Evolutionary conservation across 2,113 vertebrate genomes (phyloP).

Genomic region (Chiloscyllium plagiosum): DNA sequence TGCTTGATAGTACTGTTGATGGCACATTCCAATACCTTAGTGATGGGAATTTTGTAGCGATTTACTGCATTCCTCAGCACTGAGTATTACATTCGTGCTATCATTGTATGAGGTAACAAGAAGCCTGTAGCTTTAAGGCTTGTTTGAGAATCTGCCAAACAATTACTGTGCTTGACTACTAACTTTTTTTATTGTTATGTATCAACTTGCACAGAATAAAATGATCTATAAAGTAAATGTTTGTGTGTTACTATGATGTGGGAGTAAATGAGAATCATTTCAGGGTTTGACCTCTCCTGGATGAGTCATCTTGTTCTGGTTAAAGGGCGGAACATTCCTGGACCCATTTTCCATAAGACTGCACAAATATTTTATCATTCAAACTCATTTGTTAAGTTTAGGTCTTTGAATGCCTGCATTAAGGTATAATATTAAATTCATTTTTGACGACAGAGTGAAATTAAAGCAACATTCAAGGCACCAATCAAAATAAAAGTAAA

Average conservation of each 20-base stretch:
- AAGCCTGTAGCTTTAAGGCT: not conserved
- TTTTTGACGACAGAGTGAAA: not conserved
- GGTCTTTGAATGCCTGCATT: not conserved
- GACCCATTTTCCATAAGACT: not conserved
- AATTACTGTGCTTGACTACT: not conserved
- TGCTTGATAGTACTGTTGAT: too few species aligned
- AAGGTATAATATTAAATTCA: not conserved
- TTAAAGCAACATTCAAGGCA: not conserved
- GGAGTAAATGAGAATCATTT: not conserved
- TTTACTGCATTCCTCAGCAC: not conserved
- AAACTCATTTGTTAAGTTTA: not conserved
- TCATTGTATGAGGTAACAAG: not conserved
- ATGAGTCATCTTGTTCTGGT: not conserved
- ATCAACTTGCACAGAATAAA: not conserved
- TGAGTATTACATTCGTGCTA: not conserved
- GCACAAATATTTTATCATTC: not conserved
- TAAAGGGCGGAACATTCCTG: not conserved
- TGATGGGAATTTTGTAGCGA: too few species aligned
- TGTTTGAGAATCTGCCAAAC: not conserved
- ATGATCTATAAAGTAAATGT: not conserved
- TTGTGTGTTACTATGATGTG: not conserved
- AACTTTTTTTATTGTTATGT: not conserved
- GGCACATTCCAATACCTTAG: too few species aligned
- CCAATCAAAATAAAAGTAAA: not conserved
- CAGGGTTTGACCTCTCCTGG: not conserved